Evolutionary conservation across 2,797 vertebrate genomes (phyloP).

Genomic region (Chelon labrosus): DNA sequence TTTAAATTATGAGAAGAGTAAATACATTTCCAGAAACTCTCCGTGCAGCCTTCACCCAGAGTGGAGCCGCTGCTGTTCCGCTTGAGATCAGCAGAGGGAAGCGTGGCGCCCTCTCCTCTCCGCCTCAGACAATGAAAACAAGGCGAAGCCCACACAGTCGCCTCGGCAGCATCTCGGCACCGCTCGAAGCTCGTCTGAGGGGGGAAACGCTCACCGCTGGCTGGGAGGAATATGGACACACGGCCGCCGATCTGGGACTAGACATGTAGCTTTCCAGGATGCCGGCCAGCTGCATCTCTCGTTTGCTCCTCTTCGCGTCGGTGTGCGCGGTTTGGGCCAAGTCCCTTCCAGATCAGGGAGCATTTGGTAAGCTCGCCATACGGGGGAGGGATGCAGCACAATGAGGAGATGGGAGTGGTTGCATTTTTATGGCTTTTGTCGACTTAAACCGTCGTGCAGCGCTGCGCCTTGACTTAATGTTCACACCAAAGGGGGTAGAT

Average conservation of each 20-base stretch:
- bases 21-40: no score
- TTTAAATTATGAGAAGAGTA: no score
- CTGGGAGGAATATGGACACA: slow-evolving; percentile 58
- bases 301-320: slow-evolving; percentile 76
- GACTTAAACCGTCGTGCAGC: slow-evolving; percentile 35
- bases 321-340: slow-evolving; percentile 74
- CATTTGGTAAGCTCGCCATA: slow-evolving; percentile 81
- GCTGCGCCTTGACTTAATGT: background rate
- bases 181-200: slow-evolving; percentile 40
- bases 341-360: slow-evolving; percentile 79
- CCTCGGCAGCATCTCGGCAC: slow-evolving; percentile 58
- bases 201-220: background rate
- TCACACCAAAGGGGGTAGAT: background rate
- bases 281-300: slow-evolving; percentile 68
- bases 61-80: slow-evolving; percentile 37
- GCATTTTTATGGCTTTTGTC: slow-evolving; percentile 70
- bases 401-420: slow-evolving; percentile 81
- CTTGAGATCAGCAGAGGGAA: slow-evolving; percentile 61
- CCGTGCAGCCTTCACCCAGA: no score
- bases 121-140: slow-evolving; percentile 76
- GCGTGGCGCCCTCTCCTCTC: slow-evolving; percentile 14
- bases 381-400: slow-evolving; percentile 67
- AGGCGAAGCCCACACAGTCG: slow-evolving; percentile 65
- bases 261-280: slow-evolving; percentile 82
- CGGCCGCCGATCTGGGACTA: slow-evolving; percentile 58